A percentile compares a stretch with the other conserved stretches of the same genome.
Evolutionary conservation across 2,113 vertebrate genomes (phyloP).

Genomic region (Litocranius walleri): DNA sequence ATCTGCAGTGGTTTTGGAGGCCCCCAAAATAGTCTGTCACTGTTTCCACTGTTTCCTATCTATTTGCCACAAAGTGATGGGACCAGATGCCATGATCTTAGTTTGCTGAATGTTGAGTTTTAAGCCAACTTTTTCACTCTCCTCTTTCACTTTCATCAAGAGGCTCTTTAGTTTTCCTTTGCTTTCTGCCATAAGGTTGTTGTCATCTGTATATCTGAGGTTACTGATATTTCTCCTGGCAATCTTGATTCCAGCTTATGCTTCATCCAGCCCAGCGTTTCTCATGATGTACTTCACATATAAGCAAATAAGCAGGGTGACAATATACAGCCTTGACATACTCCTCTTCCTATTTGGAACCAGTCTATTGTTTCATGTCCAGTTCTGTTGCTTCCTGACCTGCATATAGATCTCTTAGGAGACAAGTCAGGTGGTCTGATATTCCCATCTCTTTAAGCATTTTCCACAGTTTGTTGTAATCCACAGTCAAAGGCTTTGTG

Average conservation of each 20-base stretch:
- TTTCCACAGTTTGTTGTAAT: not conserved
- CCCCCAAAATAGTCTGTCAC: not conserved
- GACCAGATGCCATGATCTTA: not conserved
- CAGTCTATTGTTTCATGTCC: not conserved
- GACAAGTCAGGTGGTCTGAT: not conserved
- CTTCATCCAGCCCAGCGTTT: not conserved
- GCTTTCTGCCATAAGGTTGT: not conserved
- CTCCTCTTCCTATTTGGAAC: not conserved
- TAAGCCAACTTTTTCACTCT: not conserved
- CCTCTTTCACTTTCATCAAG: not conserved
- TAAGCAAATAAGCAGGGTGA: not conserved
- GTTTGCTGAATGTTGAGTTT: not conserved
- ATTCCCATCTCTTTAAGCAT: not conserved
- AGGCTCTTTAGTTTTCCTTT: not conserved
- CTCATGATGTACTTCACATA: not conserved
- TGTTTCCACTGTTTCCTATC: not conserved
- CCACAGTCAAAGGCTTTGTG: not conserved
- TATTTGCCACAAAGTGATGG: not conserved
- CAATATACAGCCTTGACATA: not conserved
- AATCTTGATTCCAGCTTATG: not conserved
- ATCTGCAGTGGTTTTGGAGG: not conserved
- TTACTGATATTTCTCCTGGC: not conserved
- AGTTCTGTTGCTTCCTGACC: not conserved
- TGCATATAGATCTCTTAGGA: not conserved
- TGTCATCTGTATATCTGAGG: not conserved